phyloP scores from a whole-genome alignment of 2,797 vertebrate genomes.

The Falco concolor region DNA sequence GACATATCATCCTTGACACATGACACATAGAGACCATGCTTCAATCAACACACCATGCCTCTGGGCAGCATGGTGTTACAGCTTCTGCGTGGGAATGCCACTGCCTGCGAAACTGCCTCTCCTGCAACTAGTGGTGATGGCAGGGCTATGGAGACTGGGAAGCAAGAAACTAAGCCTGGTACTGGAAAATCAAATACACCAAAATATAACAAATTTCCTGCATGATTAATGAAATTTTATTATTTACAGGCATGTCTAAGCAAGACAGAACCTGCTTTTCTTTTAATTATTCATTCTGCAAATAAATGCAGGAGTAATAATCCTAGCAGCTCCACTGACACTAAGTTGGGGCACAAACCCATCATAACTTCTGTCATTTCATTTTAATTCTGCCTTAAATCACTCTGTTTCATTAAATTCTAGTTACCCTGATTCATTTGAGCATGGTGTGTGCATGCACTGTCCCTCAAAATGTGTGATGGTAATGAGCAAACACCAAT shows the following conservation, averaged over 20 bases:
- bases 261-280: neutral
- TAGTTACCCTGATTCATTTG: neutral
- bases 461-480: neutral
- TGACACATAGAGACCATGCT: slow-evolving; percentile 60
- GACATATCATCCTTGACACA: slow-evolving; percentile 72
- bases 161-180: neutral
- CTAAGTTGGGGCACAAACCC: neutral
- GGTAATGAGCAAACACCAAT: neutral
- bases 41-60: slow-evolving; percentile 53
- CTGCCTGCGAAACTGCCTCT: neutral
- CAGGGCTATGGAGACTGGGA: neutral
- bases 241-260: neutral
- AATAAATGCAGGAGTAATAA: neutral
- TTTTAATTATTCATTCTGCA: neutral
- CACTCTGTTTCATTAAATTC: neutral
- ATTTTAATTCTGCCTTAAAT: neutral
- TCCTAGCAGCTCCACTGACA: neutral
- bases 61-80: neutral
- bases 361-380: neutral
- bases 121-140: slow-evolving; percentile 32
- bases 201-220: neutral
- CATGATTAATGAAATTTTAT: neutral
- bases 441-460: rapidly evolving
- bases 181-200: neutral
- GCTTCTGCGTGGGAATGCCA: neutral